A percentile compares a stretch with the other conserved stretches of the same genome.
These are phyloP conservation scores for Frankliniella intonsa DNA, from an alignment of 2,888 invertebrate species.

Conservation along the genomic window DNA sequence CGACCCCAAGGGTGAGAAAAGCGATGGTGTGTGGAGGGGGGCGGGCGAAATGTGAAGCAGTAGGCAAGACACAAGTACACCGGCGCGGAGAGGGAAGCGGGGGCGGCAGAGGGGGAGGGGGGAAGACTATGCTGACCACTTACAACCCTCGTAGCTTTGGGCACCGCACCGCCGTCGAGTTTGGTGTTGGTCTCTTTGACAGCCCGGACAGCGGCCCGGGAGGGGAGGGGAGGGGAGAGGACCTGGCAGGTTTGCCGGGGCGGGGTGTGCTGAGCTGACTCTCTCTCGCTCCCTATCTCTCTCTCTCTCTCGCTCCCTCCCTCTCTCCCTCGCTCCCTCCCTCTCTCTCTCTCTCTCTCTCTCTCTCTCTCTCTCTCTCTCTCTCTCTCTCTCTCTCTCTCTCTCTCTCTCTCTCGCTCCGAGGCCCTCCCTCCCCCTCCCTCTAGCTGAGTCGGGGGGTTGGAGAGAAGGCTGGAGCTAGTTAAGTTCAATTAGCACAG, in stretches of 20 bases:
- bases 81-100: background rate
- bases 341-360: background rate
- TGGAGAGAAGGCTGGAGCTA: background rate
- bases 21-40: too few relatives aligned
- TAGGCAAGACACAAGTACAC: too few relatives aligned
- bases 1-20: too few relatives aligned
- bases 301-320: too few relatives aligned
- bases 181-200: background rate
- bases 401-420: background rate
- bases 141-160: too few relatives aligned
- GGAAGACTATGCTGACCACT: too few relatives aligned
- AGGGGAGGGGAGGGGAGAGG: background rate
- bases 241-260: background rate
- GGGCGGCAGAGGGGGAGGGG: too few relatives aligned
- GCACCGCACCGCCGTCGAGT: too few relatives aligned
- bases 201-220: background rate
- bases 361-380: background rate
- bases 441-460: too few relatives aligned
- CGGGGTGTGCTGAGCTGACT: background rate
- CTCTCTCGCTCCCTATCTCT: too few relatives aligned
- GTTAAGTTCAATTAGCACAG: constrained; percentile 6
- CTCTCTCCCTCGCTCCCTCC: background rate
- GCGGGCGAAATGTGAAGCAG: too few relatives aligned
- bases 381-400: background rate
- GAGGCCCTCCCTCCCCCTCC: too few relatives aligned